These are phyloP conservation scores for Pelecanus crispus DNA, from an alignment of 2,113 vertebrate species.

Conservation along the genomic window DNA sequence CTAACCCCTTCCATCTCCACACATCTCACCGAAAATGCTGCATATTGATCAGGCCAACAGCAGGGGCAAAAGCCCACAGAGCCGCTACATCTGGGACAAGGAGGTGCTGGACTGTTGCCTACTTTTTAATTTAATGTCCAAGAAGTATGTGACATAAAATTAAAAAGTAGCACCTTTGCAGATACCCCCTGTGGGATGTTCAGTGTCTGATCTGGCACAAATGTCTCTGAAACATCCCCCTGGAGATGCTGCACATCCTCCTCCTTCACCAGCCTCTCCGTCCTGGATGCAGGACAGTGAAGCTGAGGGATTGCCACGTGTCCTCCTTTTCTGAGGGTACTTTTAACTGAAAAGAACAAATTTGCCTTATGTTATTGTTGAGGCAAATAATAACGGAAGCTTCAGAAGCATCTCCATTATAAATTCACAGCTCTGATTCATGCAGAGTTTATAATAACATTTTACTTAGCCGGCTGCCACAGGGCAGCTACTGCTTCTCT, in stretches of 20 bases:
- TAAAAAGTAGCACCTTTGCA: not conserved
- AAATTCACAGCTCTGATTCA: constrained; percentile 60
- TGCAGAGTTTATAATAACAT: constrained; percentile 51
- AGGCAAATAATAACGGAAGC: constrained; percentile 33
- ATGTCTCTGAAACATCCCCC: not conserved
- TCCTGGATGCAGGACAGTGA: not conserved
- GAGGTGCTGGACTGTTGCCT: not conserved
- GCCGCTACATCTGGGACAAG: fast-evolving
- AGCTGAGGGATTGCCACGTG: not conserved
- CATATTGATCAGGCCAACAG: not conserved
- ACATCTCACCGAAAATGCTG: not conserved
- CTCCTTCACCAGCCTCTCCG: fast-evolving
- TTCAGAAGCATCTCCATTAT: constrained; percentile 6
- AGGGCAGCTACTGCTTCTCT: constrained; percentile 32
- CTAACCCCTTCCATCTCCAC: not conserved
- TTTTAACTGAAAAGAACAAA: constrained; percentile 7
- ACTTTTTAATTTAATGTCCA: not conserved
- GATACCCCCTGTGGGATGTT: not conserved
- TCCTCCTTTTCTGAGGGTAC: not conserved
- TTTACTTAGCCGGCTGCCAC: constrained; percentile 35
- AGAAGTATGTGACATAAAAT: not conserved
- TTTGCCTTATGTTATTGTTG: not conserved
- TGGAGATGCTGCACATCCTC: not conserved
- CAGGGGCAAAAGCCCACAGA: not conserved
- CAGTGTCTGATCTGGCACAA: not conserved